Evolutionary conservation across 1,140 invertebrate species (phyloP).

Genomic region (Watersipora subatra): DNA sequence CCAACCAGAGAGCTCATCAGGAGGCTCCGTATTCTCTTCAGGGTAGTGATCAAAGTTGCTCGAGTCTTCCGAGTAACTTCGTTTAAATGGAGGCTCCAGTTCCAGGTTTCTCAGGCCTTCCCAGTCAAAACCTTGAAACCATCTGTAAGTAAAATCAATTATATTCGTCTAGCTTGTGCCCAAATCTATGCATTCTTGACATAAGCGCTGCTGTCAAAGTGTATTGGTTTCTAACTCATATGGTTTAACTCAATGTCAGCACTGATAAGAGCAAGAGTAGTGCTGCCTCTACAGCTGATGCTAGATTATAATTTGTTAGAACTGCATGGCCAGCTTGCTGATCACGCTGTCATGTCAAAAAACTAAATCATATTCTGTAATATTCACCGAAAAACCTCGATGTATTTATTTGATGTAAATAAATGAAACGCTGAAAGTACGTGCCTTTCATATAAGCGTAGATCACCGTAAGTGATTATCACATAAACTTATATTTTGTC

Average conservation of each 20-base stretch:
- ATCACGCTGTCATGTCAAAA: no score
- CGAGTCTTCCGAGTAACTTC: conserved; percentile 40
- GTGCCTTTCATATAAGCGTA: no score
- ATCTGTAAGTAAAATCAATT: conserved; percentile 34
- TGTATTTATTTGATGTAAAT: no score
- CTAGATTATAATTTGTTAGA: no score
- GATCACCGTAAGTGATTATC: no score
- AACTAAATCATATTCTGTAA: no score
- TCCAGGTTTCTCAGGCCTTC: conserved; percentile 78
- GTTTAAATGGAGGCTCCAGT: conserved; percentile 82
- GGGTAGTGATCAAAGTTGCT: conserved; percentile 41
- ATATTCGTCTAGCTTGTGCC: neutral
- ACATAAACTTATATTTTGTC: no score
- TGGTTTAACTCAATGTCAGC: neutral
- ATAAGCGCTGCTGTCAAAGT: neutral
- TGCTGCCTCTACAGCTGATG: neutral
- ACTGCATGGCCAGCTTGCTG: no score
- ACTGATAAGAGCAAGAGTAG: neutral
- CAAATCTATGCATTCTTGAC: neutral
- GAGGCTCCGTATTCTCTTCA: conserved; percentile 32
- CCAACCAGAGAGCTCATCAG: conserved; percentile 39
- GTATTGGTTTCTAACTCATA: neutral
- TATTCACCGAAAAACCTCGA: no score
- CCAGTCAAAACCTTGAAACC: conserved; percentile 99
- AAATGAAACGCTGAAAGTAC: no score